phyloP scores from a whole-genome alignment of 2,888 invertebrate genomes.

The Agonopterix heracliana region DNA sequence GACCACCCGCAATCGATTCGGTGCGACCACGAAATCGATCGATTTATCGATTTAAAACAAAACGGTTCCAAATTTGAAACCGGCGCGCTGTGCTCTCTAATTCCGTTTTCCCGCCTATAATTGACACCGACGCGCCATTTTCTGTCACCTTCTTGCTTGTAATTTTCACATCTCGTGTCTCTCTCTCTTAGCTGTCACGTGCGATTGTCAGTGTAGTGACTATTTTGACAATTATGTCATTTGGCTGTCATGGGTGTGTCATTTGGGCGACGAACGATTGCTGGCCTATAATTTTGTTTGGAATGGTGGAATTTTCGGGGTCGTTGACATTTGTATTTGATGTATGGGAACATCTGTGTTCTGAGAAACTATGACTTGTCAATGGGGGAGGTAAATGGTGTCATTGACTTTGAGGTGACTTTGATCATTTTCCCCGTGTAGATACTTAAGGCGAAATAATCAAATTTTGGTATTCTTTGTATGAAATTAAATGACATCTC shows the following conservation, averaged over 20 bases:
- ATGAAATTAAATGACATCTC: no score
- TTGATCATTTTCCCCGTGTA: no score
- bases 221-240: conserved; percentile 77
- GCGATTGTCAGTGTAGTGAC: conserved; percentile 67
- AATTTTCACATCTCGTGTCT: conserved; percentile 31
- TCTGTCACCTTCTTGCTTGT: conserved; percentile 32
- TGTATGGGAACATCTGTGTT: conserved; percentile 63
- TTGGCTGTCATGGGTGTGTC: conserved; percentile 71
- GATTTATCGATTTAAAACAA: conserved; percentile 73
- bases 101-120: conserved; percentile 74
- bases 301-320: conserved; percentile 62
- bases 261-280: conserved; percentile 72
- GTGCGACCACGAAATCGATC: conserved; percentile 58
- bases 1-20: conserved; percentile 67
- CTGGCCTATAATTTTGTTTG: conserved; percentile 67
- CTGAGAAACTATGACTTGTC: conserved; percentile 12
- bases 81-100: conserved; percentile 66
- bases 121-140: conserved; percentile 68
- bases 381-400: conserved; percentile 17
- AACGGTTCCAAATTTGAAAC: conserved; percentile 73
- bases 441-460: no score
- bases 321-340: conserved; percentile 54
- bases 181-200: conserved; percentile 60
- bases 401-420: conserved; percentile 17
- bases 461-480: no score